Conservation (phyloP, 2,113 vertebrate genomes). For the Scomber colias region DNA sequence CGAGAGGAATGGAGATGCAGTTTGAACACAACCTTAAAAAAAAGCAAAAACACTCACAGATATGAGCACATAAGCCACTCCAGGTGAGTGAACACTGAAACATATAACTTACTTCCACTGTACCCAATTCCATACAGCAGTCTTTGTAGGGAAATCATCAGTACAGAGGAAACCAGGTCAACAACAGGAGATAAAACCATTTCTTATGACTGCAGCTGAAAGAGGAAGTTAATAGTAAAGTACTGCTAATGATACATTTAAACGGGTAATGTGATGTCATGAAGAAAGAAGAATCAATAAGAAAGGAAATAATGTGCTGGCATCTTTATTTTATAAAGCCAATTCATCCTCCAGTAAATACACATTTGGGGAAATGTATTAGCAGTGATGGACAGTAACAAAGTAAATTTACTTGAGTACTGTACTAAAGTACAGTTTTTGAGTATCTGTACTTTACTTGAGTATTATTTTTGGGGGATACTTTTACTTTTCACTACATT, state of each 20-base stretch:
- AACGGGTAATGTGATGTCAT: too few species aligned
- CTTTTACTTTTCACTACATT: too few species aligned
- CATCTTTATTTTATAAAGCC: too few species aligned
- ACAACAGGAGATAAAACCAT: not conserved
- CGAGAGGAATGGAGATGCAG: slow-evolving; percentile 1
- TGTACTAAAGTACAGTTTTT: too few species aligned
- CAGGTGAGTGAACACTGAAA: slow-evolving; percentile 40
- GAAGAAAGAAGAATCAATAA: too few species aligned
- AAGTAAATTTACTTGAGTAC: too few species aligned
- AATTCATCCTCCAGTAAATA: too few species aligned
- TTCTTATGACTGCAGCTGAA: not conserved
- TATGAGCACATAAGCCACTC: slow-evolving; percentile 13
- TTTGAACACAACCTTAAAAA: slow-evolving; percentile 20
- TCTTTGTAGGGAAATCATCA: slow-evolving; percentile 21
- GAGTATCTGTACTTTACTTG: too few species aligned
- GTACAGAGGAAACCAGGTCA: slow-evolving; percentile 56
- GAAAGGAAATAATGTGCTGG: too few species aligned
- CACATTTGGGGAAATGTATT: too few species aligned
- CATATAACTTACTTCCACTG: slow-evolving; percentile 39
- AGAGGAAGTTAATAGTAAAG: slow-evolving; percentile 9
- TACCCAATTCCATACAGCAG: slow-evolving; percentile 2
- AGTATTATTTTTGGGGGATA: too few species aligned
- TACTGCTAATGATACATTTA: not conserved
- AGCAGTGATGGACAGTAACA: too few species aligned
- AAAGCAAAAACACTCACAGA: slow-evolving; percentile 8